Evolutionary conservation across 2,888 invertebrate species (phyloP).

Genomic region (Phlogophora meticulosa): DNA sequence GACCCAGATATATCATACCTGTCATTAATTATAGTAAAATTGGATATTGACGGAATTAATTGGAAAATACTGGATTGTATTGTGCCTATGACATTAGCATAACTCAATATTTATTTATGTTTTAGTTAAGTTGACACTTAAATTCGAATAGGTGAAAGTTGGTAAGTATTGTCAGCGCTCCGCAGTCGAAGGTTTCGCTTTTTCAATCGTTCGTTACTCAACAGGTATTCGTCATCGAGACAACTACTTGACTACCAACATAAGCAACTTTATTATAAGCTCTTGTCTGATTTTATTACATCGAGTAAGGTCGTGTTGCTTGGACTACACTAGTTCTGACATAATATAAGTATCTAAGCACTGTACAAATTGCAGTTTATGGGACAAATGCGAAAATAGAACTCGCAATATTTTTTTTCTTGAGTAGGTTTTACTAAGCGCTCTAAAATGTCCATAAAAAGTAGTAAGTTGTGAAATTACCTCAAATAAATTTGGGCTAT

Average conservation of each 20-base stretch:
- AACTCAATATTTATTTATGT: constrained; percentile 58
- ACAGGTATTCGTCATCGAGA: constrained; percentile 86
- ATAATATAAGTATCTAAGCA: constrained; percentile 34
- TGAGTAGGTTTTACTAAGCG: background rate
- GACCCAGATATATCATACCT: constrained; percentile 19
- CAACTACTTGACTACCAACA: constrained; percentile 66
- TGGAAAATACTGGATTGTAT: constrained; percentile 21
- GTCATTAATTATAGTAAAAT: constrained; percentile 17
- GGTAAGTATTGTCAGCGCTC: constrained; percentile 82
- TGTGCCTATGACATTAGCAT: constrained; percentile 39
- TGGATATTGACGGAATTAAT: constrained; percentile 38
- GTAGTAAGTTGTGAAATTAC: constrained; percentile 19
- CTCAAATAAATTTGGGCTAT: background rate
- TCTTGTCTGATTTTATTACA: constrained; percentile 66
- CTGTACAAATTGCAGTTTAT: constrained; percentile 12
- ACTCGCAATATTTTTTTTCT: background rate
- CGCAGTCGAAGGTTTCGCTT: constrained; percentile 87
- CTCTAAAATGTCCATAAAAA: constrained; percentile 7
- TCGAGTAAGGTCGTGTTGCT: constrained; percentile 61
- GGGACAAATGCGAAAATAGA: background rate
- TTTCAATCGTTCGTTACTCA: constrained; percentile 88
- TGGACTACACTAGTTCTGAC: constrained; percentile 52
- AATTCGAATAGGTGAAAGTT: constrained; percentile 87
- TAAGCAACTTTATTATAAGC: constrained; percentile 66
- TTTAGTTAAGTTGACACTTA: constrained; percentile 71